Evolutionary conservation across 1,140 invertebrate species (phyloP).

Genomic region (Orchesella cincta): DNA sequence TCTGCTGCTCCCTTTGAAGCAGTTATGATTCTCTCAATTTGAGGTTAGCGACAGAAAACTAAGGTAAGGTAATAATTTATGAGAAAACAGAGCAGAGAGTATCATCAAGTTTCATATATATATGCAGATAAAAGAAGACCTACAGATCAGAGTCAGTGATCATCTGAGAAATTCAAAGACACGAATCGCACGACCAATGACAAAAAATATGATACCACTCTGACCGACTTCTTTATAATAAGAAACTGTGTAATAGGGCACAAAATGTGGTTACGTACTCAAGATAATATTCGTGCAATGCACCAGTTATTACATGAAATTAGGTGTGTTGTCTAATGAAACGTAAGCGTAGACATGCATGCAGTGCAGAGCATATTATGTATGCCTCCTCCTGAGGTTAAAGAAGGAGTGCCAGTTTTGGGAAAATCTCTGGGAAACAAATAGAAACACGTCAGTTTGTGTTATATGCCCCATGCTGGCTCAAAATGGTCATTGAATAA

Average conservation of each 20-base stretch:
- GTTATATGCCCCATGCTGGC: too few relatives aligned
- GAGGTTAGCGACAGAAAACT: slow-evolving; percentile 2
- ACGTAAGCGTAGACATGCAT: not conserved
- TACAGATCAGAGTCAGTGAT: not conserved
- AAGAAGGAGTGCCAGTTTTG: not conserved
- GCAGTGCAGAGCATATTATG: not conserved
- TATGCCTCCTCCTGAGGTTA: not conserved
- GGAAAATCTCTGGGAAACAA: not conserved
- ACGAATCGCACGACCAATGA: slow-evolving; percentile 19
- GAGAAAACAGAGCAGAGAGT: slow-evolving; percentile 1
- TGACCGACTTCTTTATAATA: not conserved
- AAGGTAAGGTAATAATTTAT: slow-evolving; percentile 10
- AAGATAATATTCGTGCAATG: not conserved
- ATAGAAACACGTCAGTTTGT: not conserved
- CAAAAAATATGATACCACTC: not conserved
- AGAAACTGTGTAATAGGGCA: not conserved
- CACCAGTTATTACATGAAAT: not conserved
- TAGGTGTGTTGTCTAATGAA: not conserved
- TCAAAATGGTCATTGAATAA: too few relatives aligned
- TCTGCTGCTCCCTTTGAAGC: not conserved
- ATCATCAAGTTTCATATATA: not conserved
- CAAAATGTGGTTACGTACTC: too few relatives aligned
- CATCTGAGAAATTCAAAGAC: slow-evolving; percentile 15
- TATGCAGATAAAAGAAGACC: not conserved
- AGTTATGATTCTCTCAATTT: not conserved